phyloP scores from a whole-genome alignment of 2,888 invertebrate genomes.

The Erpobdella octoculata region DNA sequence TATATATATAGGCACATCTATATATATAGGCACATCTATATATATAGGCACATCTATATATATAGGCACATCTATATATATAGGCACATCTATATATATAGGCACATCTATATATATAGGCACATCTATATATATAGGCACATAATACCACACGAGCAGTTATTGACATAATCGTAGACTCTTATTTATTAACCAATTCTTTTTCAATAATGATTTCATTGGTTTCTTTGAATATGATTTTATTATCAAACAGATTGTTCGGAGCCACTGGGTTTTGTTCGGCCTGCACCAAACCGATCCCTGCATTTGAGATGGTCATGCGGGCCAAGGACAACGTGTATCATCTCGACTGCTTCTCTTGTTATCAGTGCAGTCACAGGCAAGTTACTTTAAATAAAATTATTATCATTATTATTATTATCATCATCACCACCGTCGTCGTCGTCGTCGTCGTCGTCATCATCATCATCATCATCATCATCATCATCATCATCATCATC shows the following conservation, averaged over 20 bases:
- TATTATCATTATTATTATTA: background rate
- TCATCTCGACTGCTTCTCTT: slow-evolving; percentile 30
- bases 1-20: too few relatives aligned
- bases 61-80: too few relatives aligned
- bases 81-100: too few relatives aligned
- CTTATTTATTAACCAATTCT: background rate
- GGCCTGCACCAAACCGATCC: slow-evolving; percentile 27
- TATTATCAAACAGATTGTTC: slow-evolving; percentile 28
- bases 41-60: too few relatives aligned
- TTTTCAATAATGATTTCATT: background rate
- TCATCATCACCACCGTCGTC: slow-evolving; percentile 22
- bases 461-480: slow-evolving; percentile 25
- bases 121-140: too few relatives aligned
- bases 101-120: too few relatives aligned
- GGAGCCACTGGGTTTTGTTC: slow-evolving; percentile 27
- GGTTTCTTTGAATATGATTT: background rate
- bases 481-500: slow-evolving; percentile 2
- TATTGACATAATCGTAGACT: background rate
- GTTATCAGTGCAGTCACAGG: slow-evolving; percentile 31
- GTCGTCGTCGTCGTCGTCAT: slow-evolving; percentile 23
- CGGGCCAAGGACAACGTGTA: slow-evolving; percentile 28
- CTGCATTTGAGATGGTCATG: slow-evolving; percentile 31
- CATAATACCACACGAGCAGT: too few relatives aligned
- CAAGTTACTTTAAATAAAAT: background rate
- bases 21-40: too few relatives aligned